Evolutionary conservation across 2,113 vertebrate genomes (phyloP), one percentile per base, ranked within the genome.

Genomic region (Xenopus laevis): DNA sequence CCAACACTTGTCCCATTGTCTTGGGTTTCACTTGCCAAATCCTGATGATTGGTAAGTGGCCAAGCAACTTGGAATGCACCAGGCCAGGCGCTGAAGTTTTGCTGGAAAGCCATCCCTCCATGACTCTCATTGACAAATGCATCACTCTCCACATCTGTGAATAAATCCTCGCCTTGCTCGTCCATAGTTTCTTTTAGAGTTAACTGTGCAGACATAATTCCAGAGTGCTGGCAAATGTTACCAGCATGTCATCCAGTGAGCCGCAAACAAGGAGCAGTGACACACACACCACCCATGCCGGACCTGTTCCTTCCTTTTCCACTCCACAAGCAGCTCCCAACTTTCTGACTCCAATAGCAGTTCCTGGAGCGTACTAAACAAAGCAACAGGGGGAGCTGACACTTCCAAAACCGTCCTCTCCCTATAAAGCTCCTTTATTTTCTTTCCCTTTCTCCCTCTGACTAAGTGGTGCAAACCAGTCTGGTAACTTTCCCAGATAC

Each of bases 321-420:
- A 23, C 58, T 62, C 65, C 13, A 12, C 27, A 18, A 44, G 23
- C 45, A 60, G 53, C 11, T 55, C 15, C 46, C 46, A 69, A 76
- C 46, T 68, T 76, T 69, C 13, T 45, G 46, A 45, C 17, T 68
- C 7, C 45, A 59, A 16, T n/a, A 67, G 20, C 44, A 64, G 74
- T 70, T 76, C 74, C 59, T 15, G 66, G 74, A 64, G 13, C 55
- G 67, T 70, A 77, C 74, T 64, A 77, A 21, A 30, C 18, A 55
- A n/a, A 63, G 47, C 4, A 40, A n/a, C 17, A 60, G 47, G 58
- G 73, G 62, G 66, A 59, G 59, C 44, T 57, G 59, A 30, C 50
- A 46, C 59, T 45, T 77, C 57, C 60, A 66, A 70, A n/a, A 55
- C 46, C 46, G 23, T 57, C 3, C 13, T 21, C 40, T 23, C n/a